Evolutionary conservation across 2,113 vertebrate species (phyloP).

Genomic region (Sisor rabdophorus): DNA sequence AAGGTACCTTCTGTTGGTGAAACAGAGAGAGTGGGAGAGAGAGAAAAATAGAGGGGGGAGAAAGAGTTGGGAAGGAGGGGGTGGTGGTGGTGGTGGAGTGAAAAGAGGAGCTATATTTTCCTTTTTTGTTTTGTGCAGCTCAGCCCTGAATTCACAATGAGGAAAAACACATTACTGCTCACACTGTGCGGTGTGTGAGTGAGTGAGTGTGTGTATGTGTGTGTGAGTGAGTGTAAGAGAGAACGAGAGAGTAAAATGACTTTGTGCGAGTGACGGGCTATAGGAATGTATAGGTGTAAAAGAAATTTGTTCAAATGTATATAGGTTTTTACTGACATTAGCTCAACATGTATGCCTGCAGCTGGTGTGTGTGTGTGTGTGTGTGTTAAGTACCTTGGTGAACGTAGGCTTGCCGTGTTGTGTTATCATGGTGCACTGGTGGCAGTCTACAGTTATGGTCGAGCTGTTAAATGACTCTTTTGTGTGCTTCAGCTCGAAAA

Average conservation of each 20-base stretch:
- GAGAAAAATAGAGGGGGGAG: constrained; percentile 1
- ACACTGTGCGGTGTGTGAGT: constrained; percentile 7
- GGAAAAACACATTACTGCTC: constrained; percentile 46
- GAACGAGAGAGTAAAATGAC: constrained; percentile 6
- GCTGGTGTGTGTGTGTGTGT: background rate
- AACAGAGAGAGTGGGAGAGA: background rate
- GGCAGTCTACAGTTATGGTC: constrained; percentile 93
- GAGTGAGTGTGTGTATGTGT: background rate
- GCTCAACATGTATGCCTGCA: background rate
- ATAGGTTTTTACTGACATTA: background rate
- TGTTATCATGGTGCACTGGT: constrained; percentile 98
- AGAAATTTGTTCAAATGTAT: too few relatives aligned
- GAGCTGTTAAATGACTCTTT: constrained; percentile 99
- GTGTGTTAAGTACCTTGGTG: constrained; percentile 76
- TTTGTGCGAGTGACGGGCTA: background rate
- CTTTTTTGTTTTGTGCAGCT: constrained; percentile 55
- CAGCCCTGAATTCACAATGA: constrained; percentile 53
- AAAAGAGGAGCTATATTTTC: constrained; percentile 44
- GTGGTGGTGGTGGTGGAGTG: background rate
- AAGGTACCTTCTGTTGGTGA: background rate
- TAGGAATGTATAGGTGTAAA: too few relatives aligned
- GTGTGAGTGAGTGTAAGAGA: constrained; percentile 4
- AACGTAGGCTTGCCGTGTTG: constrained; percentile 98
- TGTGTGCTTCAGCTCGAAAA: constrained; percentile 95
- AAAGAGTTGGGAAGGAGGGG: constrained; percentile 4